Evolutionary conservation across 2,113 vertebrate genomes (phyloP), one percentile per base, ranked within the genome.

Genomic region (Pimephales promelas): DNA sequence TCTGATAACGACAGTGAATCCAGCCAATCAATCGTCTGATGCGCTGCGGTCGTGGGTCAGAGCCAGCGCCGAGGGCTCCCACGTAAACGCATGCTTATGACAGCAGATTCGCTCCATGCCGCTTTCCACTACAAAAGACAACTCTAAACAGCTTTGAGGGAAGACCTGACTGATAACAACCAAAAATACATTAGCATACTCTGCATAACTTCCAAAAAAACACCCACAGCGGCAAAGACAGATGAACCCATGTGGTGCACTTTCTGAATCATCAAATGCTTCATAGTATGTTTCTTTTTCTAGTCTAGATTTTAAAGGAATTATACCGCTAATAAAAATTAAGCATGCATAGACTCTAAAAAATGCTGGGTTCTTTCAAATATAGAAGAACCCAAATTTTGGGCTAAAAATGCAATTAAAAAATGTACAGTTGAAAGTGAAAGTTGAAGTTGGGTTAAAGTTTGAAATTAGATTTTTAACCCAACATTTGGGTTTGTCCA

Each of bases 1-100:
- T 90, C 91, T 91, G 92, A 94, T 92, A 90, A 89, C 89, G 74
- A 78, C 83, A 86, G 81, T 92, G 87, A 86, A 92, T 92, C 90
- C 88, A 90, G 85, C 85, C 87, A 91, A 90, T 93, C 91, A 90
- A 87, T 86, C 85, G 75, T 83, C 86, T 47, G 31, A 59, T 34
- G 74, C 24, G 20, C 45, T 43, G 54, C n/a, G 31, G 45, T 16
- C 18, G 45, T 81, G 64, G 62, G 62, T 70, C 79, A 56, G 47
- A 54, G 52, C 66, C 45, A 73, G 64, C 14, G 62, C 62, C 45
- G 59, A 43, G 28, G 75, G 77, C 77, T 40, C 36, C 81, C 80
- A 74, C 18, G 31, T 54, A 72, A 84, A 57, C 70, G n/a, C 45
- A 16, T 83, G 24, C 47, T 79, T 70, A 86, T 80, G 83, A 86